Base-by-base conservation (phyloP, 2,888 invertebrate species). In the Ochropleura plecta region DNA sequence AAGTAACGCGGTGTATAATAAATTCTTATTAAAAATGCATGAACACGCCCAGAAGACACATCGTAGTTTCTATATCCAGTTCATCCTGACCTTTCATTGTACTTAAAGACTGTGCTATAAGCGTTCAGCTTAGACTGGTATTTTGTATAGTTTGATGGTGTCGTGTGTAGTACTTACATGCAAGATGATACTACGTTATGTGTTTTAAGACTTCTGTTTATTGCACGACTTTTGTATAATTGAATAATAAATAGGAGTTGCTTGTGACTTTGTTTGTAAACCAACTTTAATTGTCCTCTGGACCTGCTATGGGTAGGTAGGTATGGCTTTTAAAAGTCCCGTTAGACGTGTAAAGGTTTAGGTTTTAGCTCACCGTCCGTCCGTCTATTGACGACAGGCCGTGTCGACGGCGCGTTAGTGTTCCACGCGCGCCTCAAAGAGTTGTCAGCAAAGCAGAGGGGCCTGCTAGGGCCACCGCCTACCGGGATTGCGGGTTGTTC, bases 11-110 rank as follows among this genome's bases (percentile, higher is more conserved):
- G n/a, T 14, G 72, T 71, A 79, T 82, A 84, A 79, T 88, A 86
- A 86, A 87, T 88, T 86, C 87, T 76, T 81, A 87, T 88, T 86
- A 87, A 78, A 86, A 83, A 88, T 87, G 83, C 86, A 88, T 76
- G 83, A 82, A 82, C 89, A 88, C 83, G 88, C 76, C 46, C 70
- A 20, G 44, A 57, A 49, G 10, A 20, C 14, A 59, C 44, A 74
- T 55, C n/a, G 16, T 40, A 8, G 6, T 40, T 0, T 10, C 2
- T 0, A 51, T 12, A 16, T 10, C 71, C 14, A 78, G n/a, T 18
- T 20, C 14, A 40, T 14, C 4, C 0, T 71, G 79, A 79, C 5
- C 44, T 79, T 18, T 18, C 57, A 57, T 16, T 30, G 57, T 30
- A 7, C 16, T 7, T 57, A 57, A 57, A 57, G 7, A 14, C 8